These are phyloP conservation scores for Tachysurus vachellii DNA, from an alignment of 2,113 vertebrate genomes.

Conservation along the genomic window DNA sequence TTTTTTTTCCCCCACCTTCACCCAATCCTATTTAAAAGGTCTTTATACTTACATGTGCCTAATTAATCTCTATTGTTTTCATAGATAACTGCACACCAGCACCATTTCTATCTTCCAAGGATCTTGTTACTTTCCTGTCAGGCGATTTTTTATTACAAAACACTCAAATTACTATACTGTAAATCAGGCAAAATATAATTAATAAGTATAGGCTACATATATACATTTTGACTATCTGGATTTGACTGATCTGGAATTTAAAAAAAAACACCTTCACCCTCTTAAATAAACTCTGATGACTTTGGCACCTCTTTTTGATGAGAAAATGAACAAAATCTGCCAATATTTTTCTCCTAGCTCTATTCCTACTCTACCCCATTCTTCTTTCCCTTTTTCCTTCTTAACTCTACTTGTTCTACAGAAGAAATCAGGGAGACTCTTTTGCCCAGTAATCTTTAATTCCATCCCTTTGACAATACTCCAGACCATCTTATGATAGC, in stretches of 20 bases:
- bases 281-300: neutral
- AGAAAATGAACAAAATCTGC: neutral
- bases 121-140: slow-evolving; percentile 11
- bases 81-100: neutral
- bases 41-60: neutral
- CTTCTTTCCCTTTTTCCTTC: neutral
- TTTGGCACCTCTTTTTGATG: neutral
- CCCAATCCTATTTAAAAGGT: neutral
- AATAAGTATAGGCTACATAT: too few species aligned
- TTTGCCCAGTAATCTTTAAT: neutral
- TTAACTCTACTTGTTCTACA: neutral
- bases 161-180: neutral
- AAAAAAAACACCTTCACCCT: neutral
- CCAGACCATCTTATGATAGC: neutral
- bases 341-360: neutral
- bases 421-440: neutral
- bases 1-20: neutral
- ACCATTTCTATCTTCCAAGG: neutral
- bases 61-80: neutral
- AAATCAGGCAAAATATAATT: neutral
- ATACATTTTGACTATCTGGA: too few species aligned
- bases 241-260: too few species aligned
- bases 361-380: neutral
- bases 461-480: neutral
- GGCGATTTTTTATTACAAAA: neutral